Evolutionary conservation across 92 coral and sea anemone species (phyloP), one percentile per base, ranked within the genome.

Genomic region (Phenganax stokvisi): DNA sequence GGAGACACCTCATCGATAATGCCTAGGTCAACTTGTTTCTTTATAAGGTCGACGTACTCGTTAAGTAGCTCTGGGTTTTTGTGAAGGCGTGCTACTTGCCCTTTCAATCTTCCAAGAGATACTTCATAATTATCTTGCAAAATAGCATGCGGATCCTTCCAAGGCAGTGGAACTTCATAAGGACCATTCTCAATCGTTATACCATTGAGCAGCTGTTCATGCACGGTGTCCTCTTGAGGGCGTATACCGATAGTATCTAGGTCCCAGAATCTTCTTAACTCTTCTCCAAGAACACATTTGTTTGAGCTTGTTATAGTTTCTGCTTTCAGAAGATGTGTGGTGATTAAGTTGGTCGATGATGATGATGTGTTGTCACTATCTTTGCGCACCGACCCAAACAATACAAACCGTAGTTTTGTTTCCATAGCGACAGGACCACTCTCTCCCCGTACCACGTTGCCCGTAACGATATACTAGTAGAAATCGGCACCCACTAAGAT

Each of bases 341-440:
- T 20, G 17, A 76, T 79, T 37, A 87, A 62, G 65, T 77, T 78
- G 76, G 72, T 66, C 2, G 56, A 63, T 57, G 86, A 63, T 57
- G 86, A 65, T 25, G 71, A 37, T 9, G 58, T 44, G 44, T 30
- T 51, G 2, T 53, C 37, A 8, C 57, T 15, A 31, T 53, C 52
- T n/a, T 60, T 80, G 25, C 60, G 59, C 66, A 70, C 86, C 6
- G 88, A 81, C 6, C 88, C 90, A 12, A 88, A 88, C 3, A 88
- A 77, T 15, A 76, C 73, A 53, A 68, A 84, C 1, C 88, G 84
- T 12, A 88, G 51, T 30, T 77, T 75, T 27, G 88, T 71, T 60
- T 85, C 76, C 84, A 88, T 85, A 27, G 85, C 84, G 60, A 84
- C 72, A 17, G 88, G 90, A 30, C 86, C 90, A 25, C 53, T 61